These are phyloP conservation scores for Heptranchias perlo DNA, from an alignment of 2,113 vertebrate genomes.

Conservation along the genomic window DNA sequence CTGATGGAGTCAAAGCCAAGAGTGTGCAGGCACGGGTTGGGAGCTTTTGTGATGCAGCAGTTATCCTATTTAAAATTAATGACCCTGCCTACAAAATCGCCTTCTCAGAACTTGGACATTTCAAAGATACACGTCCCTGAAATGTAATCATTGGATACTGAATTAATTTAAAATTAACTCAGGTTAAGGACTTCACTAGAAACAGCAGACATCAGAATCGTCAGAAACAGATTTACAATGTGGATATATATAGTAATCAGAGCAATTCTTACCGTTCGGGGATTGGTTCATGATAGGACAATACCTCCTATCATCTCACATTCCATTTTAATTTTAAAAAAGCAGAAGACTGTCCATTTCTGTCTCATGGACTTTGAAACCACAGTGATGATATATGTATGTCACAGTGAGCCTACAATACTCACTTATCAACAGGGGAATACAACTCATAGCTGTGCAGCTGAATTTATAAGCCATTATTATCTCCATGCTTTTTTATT, in stretches of 20 bases:
- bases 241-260: not conserved
- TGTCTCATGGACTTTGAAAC: not conserved
- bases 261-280: not conserved
- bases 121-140: not conserved
- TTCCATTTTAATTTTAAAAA: not conserved
- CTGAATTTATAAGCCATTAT: not conserved
- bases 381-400: not conserved
- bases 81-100: not conserved
- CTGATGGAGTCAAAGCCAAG: not conserved
- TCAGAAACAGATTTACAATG: not conserved
- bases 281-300: not conserved
- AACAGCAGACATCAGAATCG: not conserved
- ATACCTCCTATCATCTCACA: not conserved
- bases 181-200: not conserved
- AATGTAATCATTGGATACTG: not conserved
- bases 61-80: not conserved
- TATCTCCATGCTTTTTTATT: not conserved
- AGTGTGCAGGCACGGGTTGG: not conserved
- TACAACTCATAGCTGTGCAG: not conserved
- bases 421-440: not conserved
- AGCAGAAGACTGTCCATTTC: not conserved
- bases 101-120: not conserved
- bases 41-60: not conserved
- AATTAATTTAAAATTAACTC: not conserved
- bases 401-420: not conserved